phyloP scores from a whole-genome alignment of 2,888 invertebrate species.

The Thecophora atra region DNA sequence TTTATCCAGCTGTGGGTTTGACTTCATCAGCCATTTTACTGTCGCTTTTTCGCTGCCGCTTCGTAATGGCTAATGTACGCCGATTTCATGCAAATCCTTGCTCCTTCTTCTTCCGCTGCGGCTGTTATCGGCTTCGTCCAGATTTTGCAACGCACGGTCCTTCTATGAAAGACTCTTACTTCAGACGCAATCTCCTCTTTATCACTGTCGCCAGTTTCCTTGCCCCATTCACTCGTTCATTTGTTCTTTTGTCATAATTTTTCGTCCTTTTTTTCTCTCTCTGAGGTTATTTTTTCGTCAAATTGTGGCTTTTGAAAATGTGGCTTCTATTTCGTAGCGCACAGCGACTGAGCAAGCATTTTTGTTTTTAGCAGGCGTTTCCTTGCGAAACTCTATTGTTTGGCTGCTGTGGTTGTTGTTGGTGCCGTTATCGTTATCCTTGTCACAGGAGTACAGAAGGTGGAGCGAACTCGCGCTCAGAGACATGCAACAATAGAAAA shows the following conservation, averaged over 20 bases:
- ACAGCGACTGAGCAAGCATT: neutral
- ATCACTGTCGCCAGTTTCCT: neutral
- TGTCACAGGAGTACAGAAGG: neutral
- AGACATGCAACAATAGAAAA: conserved; percentile 43
- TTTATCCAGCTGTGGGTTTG: too few relatives aligned
- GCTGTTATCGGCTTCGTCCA: neutral
- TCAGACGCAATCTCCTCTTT: neutral
- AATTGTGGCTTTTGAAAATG: conserved; percentile 23
- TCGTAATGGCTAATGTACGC: neutral
- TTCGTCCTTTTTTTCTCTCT: neutral
- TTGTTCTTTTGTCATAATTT: neutral
- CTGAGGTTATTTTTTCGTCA: neutral
- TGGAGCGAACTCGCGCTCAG: neutral
- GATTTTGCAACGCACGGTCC: conserved; percentile 17
- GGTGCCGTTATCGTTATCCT: neutral
- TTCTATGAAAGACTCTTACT: neutral
- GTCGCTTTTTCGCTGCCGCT: neutral
- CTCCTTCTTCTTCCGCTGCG: neutral
- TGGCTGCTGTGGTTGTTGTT: neutral
- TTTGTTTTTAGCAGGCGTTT: conserved; percentile 25
- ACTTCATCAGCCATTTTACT: too few relatives aligned
- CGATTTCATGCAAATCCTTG: conserved; percentile 24
- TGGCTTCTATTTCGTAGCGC: conserved; percentile 27
- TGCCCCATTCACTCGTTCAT: neutral
- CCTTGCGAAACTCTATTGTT: conserved; percentile 5